Evolutionary conservation across 2,797 vertebrate species (phyloP).

Genomic region (Dryobates pubescens): DNA sequence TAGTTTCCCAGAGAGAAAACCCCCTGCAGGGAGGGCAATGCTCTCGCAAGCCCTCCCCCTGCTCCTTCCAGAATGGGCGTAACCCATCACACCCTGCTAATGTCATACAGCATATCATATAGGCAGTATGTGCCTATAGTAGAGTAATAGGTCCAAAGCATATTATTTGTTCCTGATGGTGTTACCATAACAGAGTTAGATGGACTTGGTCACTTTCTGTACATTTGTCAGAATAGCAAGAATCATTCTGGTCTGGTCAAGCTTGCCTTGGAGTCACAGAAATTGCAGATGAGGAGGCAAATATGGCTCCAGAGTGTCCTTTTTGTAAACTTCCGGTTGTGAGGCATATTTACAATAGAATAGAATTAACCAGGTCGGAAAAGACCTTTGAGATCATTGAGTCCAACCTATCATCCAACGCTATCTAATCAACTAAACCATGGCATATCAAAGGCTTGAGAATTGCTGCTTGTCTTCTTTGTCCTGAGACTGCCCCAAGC

Average conservation of each 20-base stretch:
- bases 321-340: not conserved
- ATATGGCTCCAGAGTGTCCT: fast-evolving
- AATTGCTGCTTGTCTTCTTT: not conserved
- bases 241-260: not conserved
- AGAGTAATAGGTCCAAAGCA: not conserved
- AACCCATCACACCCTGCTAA: not conserved
- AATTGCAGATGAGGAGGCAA: not conserved
- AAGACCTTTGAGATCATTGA: too few species aligned
- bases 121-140: not conserved
- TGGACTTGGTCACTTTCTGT: not conserved
- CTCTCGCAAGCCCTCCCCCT: too few species aligned
- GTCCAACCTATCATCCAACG: too few species aligned
- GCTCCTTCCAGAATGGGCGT: too few species aligned
- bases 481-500: not conserved
- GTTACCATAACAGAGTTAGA: not conserved
- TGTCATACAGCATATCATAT: not conserved
- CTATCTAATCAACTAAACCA: too few species aligned
- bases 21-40: too few species aligned
- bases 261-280: not conserved
- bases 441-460: not conserved
- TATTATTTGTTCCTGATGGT: not conserved
- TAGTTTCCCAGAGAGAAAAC: too few species aligned
- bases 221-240: not conserved
- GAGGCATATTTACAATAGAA: not conserved
- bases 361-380: too few species aligned